A percentile compares a stretch with the other conserved stretches of the same genome.
phyloP scores from a whole-genome alignment of 2,797 vertebrate genomes.

The Pantherophis alleghaniensis region DNA sequence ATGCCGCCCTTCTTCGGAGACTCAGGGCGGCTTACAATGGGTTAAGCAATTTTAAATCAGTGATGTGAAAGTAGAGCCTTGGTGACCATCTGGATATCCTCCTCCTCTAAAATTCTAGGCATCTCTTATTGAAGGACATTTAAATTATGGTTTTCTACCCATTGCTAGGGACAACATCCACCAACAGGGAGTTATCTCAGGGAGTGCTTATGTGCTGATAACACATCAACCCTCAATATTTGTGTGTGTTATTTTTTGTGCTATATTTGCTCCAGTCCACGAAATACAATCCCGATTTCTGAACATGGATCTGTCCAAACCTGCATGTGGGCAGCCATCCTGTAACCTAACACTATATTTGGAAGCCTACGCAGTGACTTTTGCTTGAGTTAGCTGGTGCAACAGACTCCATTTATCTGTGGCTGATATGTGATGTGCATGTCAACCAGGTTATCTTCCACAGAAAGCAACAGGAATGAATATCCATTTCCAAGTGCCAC shows the following conservation, averaged over 20 bases:
- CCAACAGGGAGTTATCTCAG: neutral
- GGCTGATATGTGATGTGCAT: neutral
- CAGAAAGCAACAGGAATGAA: neutral
- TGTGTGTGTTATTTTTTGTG: neutral
- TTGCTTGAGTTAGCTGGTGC: neutral
- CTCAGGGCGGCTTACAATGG: too few species aligned
- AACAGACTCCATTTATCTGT: neutral
- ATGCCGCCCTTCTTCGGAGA: too few species aligned
- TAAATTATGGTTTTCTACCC: neutral
- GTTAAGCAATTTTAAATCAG: neutral
- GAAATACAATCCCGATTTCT: constrained; percentile 2
- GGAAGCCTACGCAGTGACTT: neutral
- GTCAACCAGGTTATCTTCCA: neutral
- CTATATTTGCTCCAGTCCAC: neutral
- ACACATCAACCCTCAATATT: neutral
- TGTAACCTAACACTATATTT: neutral
- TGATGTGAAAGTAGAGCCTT: neutral
- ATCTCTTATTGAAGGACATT: neutral
- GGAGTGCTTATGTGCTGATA: neutral
- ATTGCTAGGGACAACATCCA: neutral
- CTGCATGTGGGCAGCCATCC: constrained; percentile 10
- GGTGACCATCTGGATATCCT: neutral
- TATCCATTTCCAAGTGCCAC: neutral
- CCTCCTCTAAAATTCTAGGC: neutral
- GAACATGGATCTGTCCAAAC: neutral